Evolutionary conservation across 1,140 invertebrate genomes (phyloP).

Genomic region (Cydia fagiglandana): DNA sequence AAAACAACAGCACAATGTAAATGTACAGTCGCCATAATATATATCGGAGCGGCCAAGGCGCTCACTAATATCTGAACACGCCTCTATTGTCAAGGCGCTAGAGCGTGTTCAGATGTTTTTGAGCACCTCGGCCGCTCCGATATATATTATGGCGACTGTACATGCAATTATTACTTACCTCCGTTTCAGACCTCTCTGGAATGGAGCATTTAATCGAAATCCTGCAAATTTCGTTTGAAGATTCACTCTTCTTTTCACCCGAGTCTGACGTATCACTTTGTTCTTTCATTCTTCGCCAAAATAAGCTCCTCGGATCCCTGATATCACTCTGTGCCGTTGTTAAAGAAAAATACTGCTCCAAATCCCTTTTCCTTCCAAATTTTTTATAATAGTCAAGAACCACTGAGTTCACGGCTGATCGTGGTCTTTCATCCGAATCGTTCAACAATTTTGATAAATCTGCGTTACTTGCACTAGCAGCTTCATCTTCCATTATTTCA

Average conservation of each 20-base stretch:
- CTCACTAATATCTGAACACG: too few species aligned
- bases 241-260: constrained; percentile 62
- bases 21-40: too few species aligned
- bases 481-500: constrained; percentile 45
- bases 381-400: constrained; percentile 76
- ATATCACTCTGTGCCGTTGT: constrained; percentile 66
- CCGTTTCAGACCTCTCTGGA: constrained; percentile 52
- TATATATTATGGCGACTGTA: too few species aligned
- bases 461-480: constrained; percentile 38
- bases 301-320: constrained; percentile 59
- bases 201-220: constrained; percentile 68
- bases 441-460: constrained; percentile 25
- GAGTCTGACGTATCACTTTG: constrained; percentile 69
- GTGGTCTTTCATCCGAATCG: constrained; percentile 42
- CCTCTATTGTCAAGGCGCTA: too few species aligned
- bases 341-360: constrained; percentile 74
- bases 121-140: too few species aligned
- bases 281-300: constrained; percentile 72
- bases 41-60: too few species aligned
- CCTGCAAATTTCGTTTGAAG: constrained; percentile 67
- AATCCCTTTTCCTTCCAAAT: constrained; percentile 71
- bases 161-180: constrained; percentile 42
- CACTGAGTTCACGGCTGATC: constrained; percentile 59
- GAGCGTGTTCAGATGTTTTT: too few species aligned
- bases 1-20: background rate